phyloP scores from a whole-genome alignment of 2,888 invertebrate species.

The Coelinius sp. region DNA sequence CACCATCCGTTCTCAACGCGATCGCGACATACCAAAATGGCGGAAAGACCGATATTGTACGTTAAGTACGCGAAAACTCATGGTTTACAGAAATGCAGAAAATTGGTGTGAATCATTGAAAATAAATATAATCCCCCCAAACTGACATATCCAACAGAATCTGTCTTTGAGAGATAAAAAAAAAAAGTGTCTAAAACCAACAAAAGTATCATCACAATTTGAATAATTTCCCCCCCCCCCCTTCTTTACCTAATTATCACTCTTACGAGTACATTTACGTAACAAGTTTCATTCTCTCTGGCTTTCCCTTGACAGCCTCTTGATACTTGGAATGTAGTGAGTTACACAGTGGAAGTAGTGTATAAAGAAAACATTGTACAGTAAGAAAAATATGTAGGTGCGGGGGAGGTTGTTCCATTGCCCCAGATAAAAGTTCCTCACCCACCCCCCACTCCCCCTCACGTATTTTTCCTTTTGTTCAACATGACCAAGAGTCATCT shows the following conservation, averaged over 20 bases:
- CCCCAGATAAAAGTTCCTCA: slow-evolving; percentile 57
- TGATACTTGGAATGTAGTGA: slow-evolving; percentile 36
- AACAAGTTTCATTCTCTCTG: slow-evolving; percentile 17
- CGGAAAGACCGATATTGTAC: slow-evolving; percentile 20
- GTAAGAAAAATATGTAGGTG: slow-evolving; percentile 21
- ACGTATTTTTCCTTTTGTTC: neutral
- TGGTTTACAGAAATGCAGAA: too few relatives aligned
- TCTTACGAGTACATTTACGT: slow-evolving; percentile 22
- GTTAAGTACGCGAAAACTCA: neutral
- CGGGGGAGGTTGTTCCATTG: slow-evolving; percentile 58
- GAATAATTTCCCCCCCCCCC: neutral
- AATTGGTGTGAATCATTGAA: too few relatives aligned
- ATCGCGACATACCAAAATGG: slow-evolving; percentile 39
- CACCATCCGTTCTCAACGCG: slow-evolving; percentile 8
- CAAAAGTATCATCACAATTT: too few relatives aligned
- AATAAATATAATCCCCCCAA: neutral
- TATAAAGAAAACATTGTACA: neutral
- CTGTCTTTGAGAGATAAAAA: too few relatives aligned
- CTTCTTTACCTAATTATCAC: neutral
- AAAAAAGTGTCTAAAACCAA: too few relatives aligned
- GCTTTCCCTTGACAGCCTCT: slow-evolving; percentile 42
- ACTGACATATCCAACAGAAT: neutral
- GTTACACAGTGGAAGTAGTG: slow-evolving; percentile 20
- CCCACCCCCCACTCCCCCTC: slow-evolving; percentile 22
- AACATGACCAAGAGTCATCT: neutral